Conservation (phyloP, 2,888 invertebrate species). For the Callinectes sapidus region DNA sequence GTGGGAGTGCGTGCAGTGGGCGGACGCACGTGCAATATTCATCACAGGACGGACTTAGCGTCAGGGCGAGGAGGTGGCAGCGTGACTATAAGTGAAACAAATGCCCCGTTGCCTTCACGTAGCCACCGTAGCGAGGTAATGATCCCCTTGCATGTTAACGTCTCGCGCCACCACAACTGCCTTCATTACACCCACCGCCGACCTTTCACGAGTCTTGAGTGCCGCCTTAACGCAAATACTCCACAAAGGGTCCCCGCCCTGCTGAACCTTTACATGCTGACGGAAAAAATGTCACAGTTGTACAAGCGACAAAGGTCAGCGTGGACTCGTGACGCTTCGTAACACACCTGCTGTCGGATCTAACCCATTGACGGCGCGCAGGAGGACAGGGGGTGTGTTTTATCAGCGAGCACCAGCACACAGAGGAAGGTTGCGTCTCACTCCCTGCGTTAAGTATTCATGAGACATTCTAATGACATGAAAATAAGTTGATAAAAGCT, state of each 20-base stretch:
- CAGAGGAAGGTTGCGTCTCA: background rate
- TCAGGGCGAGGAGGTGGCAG: background rate
- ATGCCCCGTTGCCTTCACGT: background rate
- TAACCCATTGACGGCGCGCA: background rate
- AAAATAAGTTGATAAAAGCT: background rate
- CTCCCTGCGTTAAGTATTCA: background rate
- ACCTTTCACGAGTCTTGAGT: background rate
- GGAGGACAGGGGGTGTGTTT: background rate
- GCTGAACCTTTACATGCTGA: background rate
- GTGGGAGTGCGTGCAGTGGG: background rate
- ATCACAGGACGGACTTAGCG: background rate
- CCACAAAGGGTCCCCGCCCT: background rate
- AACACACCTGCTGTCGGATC: background rate
- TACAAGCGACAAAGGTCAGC: background rate
- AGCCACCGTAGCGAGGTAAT: background rate
- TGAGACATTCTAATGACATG: background rate
- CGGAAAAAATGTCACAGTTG: background rate
- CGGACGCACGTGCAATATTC: conserved; percentile 12
- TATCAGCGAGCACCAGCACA: background rate
- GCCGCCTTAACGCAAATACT: background rate
- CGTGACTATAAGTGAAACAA: conserved; percentile 33
- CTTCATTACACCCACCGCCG: background rate
- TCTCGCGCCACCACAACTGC: conserved; percentile 15
- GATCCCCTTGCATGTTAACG: background rate
- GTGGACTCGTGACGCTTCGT: background rate